Conservation (phyloP, 2,113 vertebrate species). For the Apteryx mantelli region DNA sequence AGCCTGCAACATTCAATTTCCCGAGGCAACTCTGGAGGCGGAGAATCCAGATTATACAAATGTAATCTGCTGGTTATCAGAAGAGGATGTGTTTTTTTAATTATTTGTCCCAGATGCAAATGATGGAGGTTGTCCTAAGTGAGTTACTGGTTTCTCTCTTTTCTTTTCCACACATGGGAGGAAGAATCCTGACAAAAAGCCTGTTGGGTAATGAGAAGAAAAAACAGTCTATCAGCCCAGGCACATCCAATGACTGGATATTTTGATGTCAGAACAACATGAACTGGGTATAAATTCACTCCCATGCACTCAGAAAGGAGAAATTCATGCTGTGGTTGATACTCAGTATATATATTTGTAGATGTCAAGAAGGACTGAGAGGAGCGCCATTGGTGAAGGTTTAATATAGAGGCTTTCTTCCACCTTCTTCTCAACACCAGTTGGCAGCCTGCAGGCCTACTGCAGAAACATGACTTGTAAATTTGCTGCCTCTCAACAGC, state of each 20-base stretch:
- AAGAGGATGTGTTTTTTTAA: not conserved
- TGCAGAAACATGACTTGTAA: not conserved
- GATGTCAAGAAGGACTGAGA: fast-evolving
- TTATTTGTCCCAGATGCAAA: not conserved
- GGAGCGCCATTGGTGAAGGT: fast-evolving
- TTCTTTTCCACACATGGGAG: not conserved
- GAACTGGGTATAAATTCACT: not conserved
- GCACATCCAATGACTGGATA: not conserved
- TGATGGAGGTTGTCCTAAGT: not conserved
- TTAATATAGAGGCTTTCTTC: fast-evolving
- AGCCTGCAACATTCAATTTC: not conserved
- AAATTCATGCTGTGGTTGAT: not conserved
- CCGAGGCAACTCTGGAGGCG: not conserved
- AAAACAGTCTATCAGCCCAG: not conserved
- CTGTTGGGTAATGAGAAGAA: not conserved
- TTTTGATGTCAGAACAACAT: not conserved
- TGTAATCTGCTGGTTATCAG: not conserved
- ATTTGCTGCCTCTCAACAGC: not conserved
- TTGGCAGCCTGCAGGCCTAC: not conserved
- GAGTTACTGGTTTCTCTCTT: no score
- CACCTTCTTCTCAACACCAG: not conserved
- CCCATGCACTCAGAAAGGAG: not conserved
- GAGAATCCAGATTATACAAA: not conserved
- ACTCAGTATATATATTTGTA: not conserved
- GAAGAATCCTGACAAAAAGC: not conserved